Conservation (phyloP, 1,140 invertebrate genomes). For the Trachelipus rathkii region DNA sequence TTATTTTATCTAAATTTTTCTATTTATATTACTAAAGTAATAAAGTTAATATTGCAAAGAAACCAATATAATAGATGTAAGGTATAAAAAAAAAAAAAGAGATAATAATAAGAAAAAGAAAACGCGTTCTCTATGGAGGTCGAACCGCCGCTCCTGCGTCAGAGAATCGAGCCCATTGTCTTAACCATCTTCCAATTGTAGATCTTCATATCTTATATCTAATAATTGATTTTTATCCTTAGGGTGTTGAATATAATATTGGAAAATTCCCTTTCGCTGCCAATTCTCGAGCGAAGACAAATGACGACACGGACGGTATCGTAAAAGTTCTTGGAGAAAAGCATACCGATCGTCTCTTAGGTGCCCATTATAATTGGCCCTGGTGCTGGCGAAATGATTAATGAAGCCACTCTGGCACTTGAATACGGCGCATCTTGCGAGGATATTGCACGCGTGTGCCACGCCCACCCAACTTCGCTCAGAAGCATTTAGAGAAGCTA, state of each 20-base stretch:
- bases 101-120: no score
- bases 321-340: constrained; percentile 94
- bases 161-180: no score
- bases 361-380: constrained; percentile 94
- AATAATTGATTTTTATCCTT: constrained; percentile 49
- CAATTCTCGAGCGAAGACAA: constrained; percentile 97
- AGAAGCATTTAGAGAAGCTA: constrained; percentile 95
- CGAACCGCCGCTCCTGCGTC: no score
- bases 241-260: constrained; percentile 83
- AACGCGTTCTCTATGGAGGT: no score
- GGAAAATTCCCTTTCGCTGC: constrained; percentile 98
- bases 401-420: constrained; percentile 95
- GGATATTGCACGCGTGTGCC: constrained; percentile 95
- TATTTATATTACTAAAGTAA: no score
- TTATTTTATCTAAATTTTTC: no score
- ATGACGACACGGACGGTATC: constrained; percentile 95
- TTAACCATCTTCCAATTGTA: no score
- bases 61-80: no score
- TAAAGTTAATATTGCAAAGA: no score
- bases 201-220: no score
- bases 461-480: constrained; percentile 98
- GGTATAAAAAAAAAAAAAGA: no score
- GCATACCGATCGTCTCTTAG: constrained; percentile 88
- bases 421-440: constrained; percentile 98
- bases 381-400: constrained; percentile 62